Percentiles rank a stretch among this genome's conserved stretches.
These are phyloP conservation scores for Bubo bubo DNA, from an alignment of 2,113 vertebrate species.

Conservation along the genomic window DNA sequence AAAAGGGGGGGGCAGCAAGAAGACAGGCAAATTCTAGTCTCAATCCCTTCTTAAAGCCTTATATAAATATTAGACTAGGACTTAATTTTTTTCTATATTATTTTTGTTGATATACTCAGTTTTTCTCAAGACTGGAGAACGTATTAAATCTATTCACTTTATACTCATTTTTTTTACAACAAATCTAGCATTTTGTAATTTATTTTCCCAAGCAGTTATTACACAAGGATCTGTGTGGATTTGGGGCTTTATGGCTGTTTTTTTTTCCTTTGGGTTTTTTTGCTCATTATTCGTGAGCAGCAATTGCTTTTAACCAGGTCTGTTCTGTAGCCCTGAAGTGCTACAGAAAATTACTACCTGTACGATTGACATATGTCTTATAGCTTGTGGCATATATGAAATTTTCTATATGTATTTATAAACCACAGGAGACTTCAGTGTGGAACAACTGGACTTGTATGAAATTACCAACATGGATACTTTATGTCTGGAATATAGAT, in stretches of 20 bases:
- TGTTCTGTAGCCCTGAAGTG: not conserved
- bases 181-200: not conserved
- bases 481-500: not conserved
- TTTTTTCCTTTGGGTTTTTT: not conserved
- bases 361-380: not conserved
- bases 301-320: not conserved
- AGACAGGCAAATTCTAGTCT: not conserved
- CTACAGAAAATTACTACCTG: not conserved
- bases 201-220: not conserved
- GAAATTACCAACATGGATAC: not conserved
- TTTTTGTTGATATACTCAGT: not conserved
- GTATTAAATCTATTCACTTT: not conserved
- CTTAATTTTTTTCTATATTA: not conserved
- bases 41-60: not conserved
- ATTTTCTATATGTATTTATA: not conserved
- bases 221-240: not conserved
- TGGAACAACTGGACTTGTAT: not conserved
- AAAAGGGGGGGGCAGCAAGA: rapidly evolving
- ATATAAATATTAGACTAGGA: not conserved
- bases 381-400: not conserved
- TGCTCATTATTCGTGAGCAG: not conserved
- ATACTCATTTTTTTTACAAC: not conserved
- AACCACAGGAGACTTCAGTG: not conserved
- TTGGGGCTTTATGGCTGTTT: not conserved
- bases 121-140: not conserved